Base-by-base conservation (phyloP, 2,888 invertebrate genomes). In the Actias luna region DNA sequence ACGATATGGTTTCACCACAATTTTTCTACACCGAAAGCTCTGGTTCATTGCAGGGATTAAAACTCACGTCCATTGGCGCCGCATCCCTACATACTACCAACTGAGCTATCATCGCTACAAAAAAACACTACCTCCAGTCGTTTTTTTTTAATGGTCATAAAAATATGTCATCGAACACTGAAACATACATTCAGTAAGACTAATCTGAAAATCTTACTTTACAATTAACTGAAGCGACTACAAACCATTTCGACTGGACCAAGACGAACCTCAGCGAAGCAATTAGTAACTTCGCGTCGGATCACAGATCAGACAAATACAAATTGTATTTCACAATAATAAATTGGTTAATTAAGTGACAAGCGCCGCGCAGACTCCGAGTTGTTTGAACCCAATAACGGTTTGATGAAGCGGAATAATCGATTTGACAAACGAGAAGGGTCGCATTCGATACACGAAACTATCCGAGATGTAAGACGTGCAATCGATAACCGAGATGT, bases 371-470 rank as follows among this genome's bases (percentile, higher is more conserved):
- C 27, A 59, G 52, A 50, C 58, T 42, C 73, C 67, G 75, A 79
- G 76, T 76, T 74, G 76, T 73, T 77, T 77, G 78, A 78, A 80
- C 82, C 86, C 88, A 90, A 90, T 90, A 90, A 87, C 80, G 77
- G 86, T 84, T 82, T 87, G 85, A 89, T 85, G 90, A 88, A 85
- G 87, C 82, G 88, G 87, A 89, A 91, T 90, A 90, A 91, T 91
- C 89, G 88, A 86, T 84, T 80, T 82, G 90, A 90, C 90, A 91
- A 89, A 91, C 89, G 89, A 87, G 89, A 87, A 55, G 89, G 87
- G 89, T 78, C 74, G 74, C 74, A 80, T 78, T 76, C 84, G 85
- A 89, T 85, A 80, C 83, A 77, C 71, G 75, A 68, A 74, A 76
- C 74, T 73, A 79, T 79, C 82, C 78, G 81, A 79, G 80, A 78